Evolutionary conservation across 2,888 invertebrate genomes (phyloP).

Genomic region (Theretra japonica): DNA sequence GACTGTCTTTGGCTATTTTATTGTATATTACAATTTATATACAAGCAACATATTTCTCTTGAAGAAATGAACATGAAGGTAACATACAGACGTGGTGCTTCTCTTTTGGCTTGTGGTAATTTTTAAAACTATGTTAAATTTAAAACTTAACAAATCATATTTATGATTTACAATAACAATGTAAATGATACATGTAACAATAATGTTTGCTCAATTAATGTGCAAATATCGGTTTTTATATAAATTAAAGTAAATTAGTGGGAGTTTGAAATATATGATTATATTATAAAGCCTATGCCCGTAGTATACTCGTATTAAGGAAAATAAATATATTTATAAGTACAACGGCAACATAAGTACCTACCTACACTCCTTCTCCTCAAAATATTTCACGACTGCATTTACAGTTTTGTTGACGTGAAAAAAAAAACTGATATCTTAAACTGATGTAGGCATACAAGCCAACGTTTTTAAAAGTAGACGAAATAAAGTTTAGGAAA

Average conservation of each 20-base stretch:
- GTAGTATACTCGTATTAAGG: not conserved
- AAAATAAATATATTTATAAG: not conserved
- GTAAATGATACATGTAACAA: not conserved
- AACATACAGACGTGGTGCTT: not conserved
- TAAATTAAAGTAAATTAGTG: not conserved
- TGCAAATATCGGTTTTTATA: too few relatives aligned
- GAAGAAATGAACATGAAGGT: not conserved
- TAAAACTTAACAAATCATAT: conserved; percentile 3
- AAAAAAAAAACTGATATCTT: too few relatives aligned
- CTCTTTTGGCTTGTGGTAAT: not conserved
- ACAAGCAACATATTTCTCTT: conserved; percentile 13
- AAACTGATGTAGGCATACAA: too few relatives aligned
- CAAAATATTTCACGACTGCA: too few relatives aligned
- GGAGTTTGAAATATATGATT: not conserved
- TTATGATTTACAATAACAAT: not conserved
- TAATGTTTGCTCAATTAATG: not conserved
- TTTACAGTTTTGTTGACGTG: too few relatives aligned
- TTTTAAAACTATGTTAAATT: not conserved
- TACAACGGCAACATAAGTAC: not conserved
- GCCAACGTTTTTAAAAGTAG: too few relatives aligned
- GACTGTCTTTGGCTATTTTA: conserved; percentile 32
- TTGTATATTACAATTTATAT: conserved; percentile 17
- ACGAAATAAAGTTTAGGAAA: too few relatives aligned
- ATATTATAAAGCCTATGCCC: conserved; percentile 6
- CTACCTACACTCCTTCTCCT: too few relatives aligned